These are phyloP conservation scores for Antennarius maculatus DNA, from an alignment of 2,797 vertebrate species.

Conservation along the genomic window DNA sequence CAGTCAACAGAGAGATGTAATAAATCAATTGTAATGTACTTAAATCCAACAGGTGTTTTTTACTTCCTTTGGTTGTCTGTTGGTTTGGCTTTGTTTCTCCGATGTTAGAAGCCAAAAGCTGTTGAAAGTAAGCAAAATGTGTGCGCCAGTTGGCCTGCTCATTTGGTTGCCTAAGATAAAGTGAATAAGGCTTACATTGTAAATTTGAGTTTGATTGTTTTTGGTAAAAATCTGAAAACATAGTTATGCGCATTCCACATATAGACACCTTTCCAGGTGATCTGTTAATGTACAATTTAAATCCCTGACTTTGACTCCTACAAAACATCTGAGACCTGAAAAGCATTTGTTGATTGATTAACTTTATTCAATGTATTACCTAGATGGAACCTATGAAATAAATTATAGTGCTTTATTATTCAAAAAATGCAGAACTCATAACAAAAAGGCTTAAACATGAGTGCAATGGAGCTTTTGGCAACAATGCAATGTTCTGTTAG, in stretches of 20 bases:
- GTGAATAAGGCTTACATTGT: not conserved
- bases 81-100: not conserved
- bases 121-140: not conserved
- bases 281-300: not conserved
- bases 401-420: constrained; percentile 25
- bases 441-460: constrained; percentile 44
- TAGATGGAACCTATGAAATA: constrained; percentile 26
- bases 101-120: not conserved
- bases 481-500: constrained; percentile 76
- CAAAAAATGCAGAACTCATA: constrained; percentile 19
- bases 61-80: not conserved
- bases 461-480: constrained; percentile 51
- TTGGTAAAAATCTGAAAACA: not conserved
- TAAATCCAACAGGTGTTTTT: not conserved
- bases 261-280: no score
- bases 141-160: not conserved
- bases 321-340: not conserved
- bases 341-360: constrained; percentile 18
- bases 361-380: constrained; percentile 17
- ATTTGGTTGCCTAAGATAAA: not conserved
- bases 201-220: not conserved
- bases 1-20: constrained; percentile 12
- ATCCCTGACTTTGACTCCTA: not conserved
- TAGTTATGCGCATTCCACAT: not conserved
- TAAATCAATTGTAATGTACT: constrained; percentile 27